Conservation (phyloP, 1,140 invertebrate species). For the Ladona fulva region DNA sequence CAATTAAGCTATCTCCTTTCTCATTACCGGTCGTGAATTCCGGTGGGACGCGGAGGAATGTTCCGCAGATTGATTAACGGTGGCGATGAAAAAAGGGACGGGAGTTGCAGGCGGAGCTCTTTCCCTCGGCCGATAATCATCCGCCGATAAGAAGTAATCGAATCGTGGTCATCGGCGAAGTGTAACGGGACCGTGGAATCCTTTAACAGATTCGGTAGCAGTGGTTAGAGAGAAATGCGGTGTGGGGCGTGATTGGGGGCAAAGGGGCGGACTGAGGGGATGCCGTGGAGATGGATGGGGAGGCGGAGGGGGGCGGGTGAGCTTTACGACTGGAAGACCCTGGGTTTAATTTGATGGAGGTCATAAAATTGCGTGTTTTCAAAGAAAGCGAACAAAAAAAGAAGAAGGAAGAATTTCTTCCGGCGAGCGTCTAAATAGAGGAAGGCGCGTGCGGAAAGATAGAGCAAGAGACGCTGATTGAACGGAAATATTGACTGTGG, state of each 20-base stretch:
- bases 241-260: not conserved
- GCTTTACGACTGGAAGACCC: not conserved
- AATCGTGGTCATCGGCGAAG: too few relatives aligned
- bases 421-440: not conserved
- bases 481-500: not conserved
- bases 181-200: too few relatives aligned
- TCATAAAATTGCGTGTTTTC: constrained; percentile 10
- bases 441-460: not conserved
- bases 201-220: too few relatives aligned
- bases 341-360: constrained; percentile 9
- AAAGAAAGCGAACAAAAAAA: not conserved
- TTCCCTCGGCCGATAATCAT: too few relatives aligned
- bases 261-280: not conserved
- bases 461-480: not conserved
- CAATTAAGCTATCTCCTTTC: too few relatives aligned
- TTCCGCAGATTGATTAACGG: too few relatives aligned
- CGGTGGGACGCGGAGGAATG: too few relatives aligned
- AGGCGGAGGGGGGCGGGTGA: not conserved
- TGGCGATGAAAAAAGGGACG: too few relatives aligned
- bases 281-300: not conserved
- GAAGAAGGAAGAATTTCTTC: not conserved
- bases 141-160: too few relatives aligned
- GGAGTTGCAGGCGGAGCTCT: too few relatives aligned
- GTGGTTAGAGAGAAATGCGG: not conserved
- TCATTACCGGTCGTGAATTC: too few relatives aligned